Base-by-base conservation (phyloP, 2,113 vertebrate species). In the Xerus inauris region DNA sequence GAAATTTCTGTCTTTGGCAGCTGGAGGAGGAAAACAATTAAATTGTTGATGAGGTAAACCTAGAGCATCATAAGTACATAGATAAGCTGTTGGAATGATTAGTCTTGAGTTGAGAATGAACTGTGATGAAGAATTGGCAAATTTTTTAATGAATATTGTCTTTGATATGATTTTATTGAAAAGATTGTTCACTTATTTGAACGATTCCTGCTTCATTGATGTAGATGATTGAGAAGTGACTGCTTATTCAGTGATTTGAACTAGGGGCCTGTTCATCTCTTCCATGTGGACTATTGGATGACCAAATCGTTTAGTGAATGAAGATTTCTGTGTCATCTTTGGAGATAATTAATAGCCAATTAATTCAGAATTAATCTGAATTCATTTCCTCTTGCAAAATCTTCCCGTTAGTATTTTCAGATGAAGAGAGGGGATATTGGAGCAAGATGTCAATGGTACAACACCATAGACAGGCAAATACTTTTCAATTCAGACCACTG, bases 281-380 rank as follows among this genome's bases (percentile, higher is more conserved):
- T 83, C 28, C 51, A 87, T 47, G 38, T 40, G 24, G 28, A 69
- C 17, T 51, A 6, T 75, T 94, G 40, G n/a, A 20, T 91, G 51
- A 76, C 47, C 30, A 6, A 92, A 42, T 57, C 49, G 19, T 47
- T 94, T 62, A 88, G 65, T 38, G 13, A 89, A 88, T 76, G 54
- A 8, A 35, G 42, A 76, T 89, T 85, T 88, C 32, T 64, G 5
- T 71, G 49, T 64, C 5, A 47, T 65, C 20, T 91, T 80, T 89
- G 11, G 80, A 40, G 88, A 7, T 73, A 67, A 93, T 77, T 85
- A 96, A 83, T 88, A 93, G 26, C 26, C 13, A 62, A n/a, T n/a
- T n/a, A n/a, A n/a, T n/a, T n/a, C n/a, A n/a, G n/a, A n/a, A n/a
- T 42, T 65, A 38, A 85, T 51, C 57, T 85, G 49, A 94, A 59